Conservation (phyloP, 2,113 vertebrate genomes). For the Oreochromis tanganicae region DNA sequence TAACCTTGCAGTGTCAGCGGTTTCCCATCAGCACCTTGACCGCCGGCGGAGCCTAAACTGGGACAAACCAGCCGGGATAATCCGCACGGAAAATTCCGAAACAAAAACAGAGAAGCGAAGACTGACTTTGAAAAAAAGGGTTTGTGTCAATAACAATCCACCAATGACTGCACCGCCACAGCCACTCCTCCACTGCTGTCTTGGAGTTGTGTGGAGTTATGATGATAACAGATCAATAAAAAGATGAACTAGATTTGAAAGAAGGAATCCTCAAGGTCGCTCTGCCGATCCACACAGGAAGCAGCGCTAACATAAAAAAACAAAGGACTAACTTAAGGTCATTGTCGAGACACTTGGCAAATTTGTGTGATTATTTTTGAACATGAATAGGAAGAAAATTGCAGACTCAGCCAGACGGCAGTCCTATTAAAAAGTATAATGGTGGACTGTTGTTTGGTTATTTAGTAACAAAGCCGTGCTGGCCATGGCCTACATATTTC, state of each 20-base stretch:
- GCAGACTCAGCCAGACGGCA: background rate
- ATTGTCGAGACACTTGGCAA: background rate
- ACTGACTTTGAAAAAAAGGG: background rate
- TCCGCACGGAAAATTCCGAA: background rate
- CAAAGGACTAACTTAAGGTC: background rate
- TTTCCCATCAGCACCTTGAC: background rate
- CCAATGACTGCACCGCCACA: background rate
- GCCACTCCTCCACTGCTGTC: background rate
- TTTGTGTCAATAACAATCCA: background rate
- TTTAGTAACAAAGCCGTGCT: background rate
- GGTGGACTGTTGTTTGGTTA: constrained; percentile 4
- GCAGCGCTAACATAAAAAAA: background rate
- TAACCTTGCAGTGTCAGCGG: background rate
- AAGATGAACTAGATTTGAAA: background rate
- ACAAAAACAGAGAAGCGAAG: background rate
- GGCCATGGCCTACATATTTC: constrained; percentile 39
- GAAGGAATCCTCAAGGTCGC: background rate
- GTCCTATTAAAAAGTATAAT: constrained; percentile 16
- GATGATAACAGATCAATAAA: background rate
- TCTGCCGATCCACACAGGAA: background rate
- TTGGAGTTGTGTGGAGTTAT: background rate
- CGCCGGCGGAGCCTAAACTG: background rate
- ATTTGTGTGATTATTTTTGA: background rate
- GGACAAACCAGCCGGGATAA: background rate
- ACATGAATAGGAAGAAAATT: background rate